Evolutionary conservation across 1,140 invertebrate species (phyloP).

Genomic region (Diorhabda carinulata): DNA sequence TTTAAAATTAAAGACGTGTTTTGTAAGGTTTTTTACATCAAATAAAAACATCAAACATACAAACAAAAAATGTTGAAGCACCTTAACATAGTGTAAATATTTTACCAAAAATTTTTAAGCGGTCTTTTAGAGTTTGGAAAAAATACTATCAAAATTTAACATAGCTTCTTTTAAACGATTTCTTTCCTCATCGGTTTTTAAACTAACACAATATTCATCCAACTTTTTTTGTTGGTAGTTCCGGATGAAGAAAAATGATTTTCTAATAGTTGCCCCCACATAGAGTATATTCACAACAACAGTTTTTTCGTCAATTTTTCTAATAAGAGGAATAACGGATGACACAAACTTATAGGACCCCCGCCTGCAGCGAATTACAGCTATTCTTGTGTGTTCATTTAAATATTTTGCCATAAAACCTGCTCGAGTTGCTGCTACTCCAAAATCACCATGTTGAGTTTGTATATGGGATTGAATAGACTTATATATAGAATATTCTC

Average conservation of each 20-base stretch:
- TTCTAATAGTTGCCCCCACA: conserved; percentile 70
- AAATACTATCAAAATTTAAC: conserved; percentile 42
- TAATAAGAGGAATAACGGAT: conserved; percentile 63
- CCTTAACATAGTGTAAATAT: no score
- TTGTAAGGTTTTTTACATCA: no score
- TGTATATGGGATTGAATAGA: conserved; percentile 61
- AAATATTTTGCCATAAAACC: conserved; percentile 75
- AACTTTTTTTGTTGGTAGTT: conserved; percentile 60
- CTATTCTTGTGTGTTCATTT: conserved; percentile 68
- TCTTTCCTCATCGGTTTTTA: conserved; percentile 52
- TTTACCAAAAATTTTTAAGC: background rate
- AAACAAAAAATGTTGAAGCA: no score
- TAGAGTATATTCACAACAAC: conserved; percentile 64
- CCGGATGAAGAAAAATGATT: conserved; percentile 70
- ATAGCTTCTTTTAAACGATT: conserved; percentile 45
- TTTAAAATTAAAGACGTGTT: no score
- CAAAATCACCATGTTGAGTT: conserved; percentile 69
- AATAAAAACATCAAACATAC: no score
- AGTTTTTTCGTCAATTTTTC: conserved; percentile 56
- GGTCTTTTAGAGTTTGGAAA: conserved; percentile 6
- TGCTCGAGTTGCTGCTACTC: conserved; percentile 59
- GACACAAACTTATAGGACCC: conserved; percentile 68
- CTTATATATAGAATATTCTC: conserved; percentile 54
- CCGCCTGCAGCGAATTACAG: conserved; percentile 65
- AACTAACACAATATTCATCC: conserved; percentile 52